Percentiles rank a stretch among this genome's conserved stretches.
Conservation (phyloP, 2,797 vertebrate species). For the Mastacembelus armatus region DNA sequence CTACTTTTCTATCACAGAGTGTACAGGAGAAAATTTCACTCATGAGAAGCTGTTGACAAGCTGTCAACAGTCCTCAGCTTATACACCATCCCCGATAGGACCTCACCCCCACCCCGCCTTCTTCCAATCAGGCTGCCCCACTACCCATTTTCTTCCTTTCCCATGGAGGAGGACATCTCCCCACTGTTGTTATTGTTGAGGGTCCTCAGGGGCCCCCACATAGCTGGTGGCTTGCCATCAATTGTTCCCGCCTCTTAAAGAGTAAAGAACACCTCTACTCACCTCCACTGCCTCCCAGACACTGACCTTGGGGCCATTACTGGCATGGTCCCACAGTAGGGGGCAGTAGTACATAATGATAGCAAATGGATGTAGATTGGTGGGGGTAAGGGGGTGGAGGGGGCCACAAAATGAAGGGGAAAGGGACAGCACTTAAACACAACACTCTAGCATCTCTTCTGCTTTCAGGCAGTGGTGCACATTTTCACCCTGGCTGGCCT, state of each 20-base stretch:
- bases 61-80: constrained; percentile 40
- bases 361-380: constrained; percentile 65
- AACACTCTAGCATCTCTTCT: constrained; percentile 70
- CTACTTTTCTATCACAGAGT: constrained; percentile 19
- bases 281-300: constrained; percentile 30
- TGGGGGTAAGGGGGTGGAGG: not conserved
- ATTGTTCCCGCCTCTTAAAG: constrained; percentile 71
- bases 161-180: constrained; percentile 68
- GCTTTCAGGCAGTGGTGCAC: constrained; percentile 46
- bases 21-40: constrained; percentile 36
- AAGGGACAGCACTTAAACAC: constrained; percentile 74
- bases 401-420: constrained; percentile 20
- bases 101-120: constrained; percentile 17
- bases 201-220: constrained; percentile 58
- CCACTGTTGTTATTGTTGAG: constrained; percentile 76
- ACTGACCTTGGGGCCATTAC: constrained; percentile 77
- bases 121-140: constrained; percentile 49
- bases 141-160: constrained; percentile 14
- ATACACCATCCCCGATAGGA: constrained; percentile 5
- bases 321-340: constrained; percentile 78
- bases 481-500: constrained; percentile 57
- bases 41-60: constrained; percentile 45
- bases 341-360: constrained; percentile 84
- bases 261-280: constrained; percentile 74
- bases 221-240: constrained; percentile 64